Conservation (phyloP, 1,140 invertebrate species). For the Mercenaria mercenaria region DNA sequence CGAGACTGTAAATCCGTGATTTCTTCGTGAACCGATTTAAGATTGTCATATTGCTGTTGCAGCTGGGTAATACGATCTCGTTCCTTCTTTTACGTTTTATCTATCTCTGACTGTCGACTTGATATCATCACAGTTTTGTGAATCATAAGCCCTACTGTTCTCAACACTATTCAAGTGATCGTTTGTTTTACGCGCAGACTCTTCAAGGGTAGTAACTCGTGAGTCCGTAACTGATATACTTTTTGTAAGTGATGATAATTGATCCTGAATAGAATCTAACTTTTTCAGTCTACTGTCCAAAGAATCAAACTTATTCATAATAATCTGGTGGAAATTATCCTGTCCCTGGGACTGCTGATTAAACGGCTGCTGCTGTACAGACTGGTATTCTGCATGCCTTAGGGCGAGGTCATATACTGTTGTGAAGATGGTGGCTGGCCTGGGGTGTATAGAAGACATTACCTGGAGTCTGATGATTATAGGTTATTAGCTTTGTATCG, state of each 20-base stretch:
- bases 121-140: not conserved
- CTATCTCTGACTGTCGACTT: not conserved
- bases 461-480: slow-evolving; percentile 15
- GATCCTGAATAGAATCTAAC: no score
- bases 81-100: not conserved
- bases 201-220: not conserved
- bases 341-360: not conserved
- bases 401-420: not conserved
- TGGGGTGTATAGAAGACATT: slow-evolving; percentile 10
- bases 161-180: not conserved
- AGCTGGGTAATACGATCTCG: not conserved
- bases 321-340: not conserved
- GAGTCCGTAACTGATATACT: not conserved
- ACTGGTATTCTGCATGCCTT: not conserved
- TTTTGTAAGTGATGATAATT: slow-evolving; percentile 1
- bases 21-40: no score
- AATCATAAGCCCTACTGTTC: not conserved
- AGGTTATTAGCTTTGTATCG: no score
- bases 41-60: not conserved
- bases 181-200: not conserved
- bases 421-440: not conserved
- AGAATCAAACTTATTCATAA: slow-evolving; percentile 6
- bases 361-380: not conserved
- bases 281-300: no score
- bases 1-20: no score